Evolutionary conservation across 2,113 vertebrate species (phyloP).

Genomic region (Micronisus gabar): DNA sequence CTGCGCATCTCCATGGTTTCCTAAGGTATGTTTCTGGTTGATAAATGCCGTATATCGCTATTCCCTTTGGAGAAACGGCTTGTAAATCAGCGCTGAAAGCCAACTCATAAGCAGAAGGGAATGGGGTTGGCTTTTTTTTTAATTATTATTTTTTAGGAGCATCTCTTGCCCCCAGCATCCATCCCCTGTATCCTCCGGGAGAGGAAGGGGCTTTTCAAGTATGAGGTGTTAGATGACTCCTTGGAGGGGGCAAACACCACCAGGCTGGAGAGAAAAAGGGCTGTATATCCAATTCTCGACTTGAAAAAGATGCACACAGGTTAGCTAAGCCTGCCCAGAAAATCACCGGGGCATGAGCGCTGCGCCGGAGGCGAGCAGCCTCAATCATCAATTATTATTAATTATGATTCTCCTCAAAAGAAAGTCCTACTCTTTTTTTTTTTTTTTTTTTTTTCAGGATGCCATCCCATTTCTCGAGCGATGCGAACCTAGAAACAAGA

Average conservation of each 20-base stretch:
- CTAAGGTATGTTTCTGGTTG: slow-evolving; percentile 39
- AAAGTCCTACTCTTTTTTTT: accelerated
- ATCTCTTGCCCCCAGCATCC: background rate
- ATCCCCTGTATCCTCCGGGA: background rate
- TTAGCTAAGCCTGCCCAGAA: background rate
- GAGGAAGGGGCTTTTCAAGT: background rate
- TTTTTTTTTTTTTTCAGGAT: background rate
- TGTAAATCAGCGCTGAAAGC: background rate
- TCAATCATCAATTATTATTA: background rate
- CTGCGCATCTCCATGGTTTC: slow-evolving; percentile 33
- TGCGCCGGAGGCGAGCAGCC: background rate
- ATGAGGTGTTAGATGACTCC: background rate
- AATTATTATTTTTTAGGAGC: background rate
- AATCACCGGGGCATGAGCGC: background rate
- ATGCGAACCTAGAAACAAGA: accelerated
- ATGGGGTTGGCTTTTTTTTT: no score
- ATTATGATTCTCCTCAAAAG: background rate
- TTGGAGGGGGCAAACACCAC: background rate
- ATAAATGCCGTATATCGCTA: slow-evolving; percentile 25
- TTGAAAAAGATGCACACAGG: background rate
- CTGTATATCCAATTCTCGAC: background rate
- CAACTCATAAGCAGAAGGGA: background rate
- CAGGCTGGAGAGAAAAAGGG: background rate
- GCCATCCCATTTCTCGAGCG: background rate
- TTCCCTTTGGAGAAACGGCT: slow-evolving; percentile 25